Percentiles rank a stretch among this genome's conserved stretches.
These are phyloP conservation scores for Melipona bicolor DNA, from an alignment of 2,888 invertebrate species.

Conservation along the genomic window DNA sequence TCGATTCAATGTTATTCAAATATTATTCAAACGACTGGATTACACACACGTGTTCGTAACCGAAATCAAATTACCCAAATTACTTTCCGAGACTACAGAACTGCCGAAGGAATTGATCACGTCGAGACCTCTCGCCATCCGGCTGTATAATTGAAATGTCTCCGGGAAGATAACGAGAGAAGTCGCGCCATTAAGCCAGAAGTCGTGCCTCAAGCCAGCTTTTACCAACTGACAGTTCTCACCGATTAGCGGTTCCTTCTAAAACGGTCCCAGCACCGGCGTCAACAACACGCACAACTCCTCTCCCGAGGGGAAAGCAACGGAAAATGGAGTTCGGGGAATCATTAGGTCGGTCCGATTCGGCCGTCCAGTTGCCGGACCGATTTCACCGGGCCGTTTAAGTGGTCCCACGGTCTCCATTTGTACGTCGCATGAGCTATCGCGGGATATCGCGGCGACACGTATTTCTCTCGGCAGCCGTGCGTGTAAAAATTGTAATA, in stretches of 20 bases:
- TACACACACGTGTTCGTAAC: background rate
- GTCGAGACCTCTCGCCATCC: constrained; percentile 3
- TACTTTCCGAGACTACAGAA: too few relatives aligned
- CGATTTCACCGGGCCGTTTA: constrained; percentile 42
- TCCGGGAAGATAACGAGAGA: constrained; percentile 36
- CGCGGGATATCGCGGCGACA: constrained; percentile 67
- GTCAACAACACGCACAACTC: background rate
- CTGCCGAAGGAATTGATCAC: background rate
- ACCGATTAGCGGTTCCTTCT: constrained; percentile 49
- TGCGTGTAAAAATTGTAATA: constrained; percentile 76
- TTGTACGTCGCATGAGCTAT: constrained; percentile 62
- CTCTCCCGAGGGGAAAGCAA: constrained; percentile 49
- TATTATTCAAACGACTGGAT: background rate
- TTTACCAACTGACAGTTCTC: constrained; percentile 33
- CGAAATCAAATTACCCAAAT: background rate
- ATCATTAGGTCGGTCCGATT: constrained; percentile 48
- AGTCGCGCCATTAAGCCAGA: constrained; percentile 42
- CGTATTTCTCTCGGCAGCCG: constrained; percentile 61
- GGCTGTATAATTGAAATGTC: constrained; percentile 54
- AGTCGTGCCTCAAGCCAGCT: constrained; percentile 20
- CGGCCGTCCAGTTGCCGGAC: background rate
- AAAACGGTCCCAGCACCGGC: constrained; percentile 5
- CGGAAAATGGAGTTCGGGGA: constrained; percentile 61
- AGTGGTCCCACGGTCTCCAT: constrained; percentile 64
- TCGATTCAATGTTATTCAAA: background rate